phyloP scores from a whole-genome alignment of 1,140 invertebrate species.

The Penaeus indicus region DNA sequence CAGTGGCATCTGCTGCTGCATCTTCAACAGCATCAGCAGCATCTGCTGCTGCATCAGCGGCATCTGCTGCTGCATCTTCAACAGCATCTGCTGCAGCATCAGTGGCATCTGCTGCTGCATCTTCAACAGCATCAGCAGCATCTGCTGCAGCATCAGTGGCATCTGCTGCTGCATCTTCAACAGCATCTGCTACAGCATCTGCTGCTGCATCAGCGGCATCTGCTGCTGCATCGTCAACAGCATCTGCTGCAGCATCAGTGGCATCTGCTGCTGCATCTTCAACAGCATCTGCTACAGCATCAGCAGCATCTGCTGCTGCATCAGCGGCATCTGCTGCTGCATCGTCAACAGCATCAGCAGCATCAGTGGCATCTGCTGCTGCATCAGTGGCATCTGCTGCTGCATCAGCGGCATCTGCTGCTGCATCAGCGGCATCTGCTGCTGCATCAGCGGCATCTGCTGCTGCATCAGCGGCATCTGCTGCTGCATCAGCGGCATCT shows the following conservation, averaged over 20 bases:
- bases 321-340: conserved; percentile 10
- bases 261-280: background rate
- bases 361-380: background rate
- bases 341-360: too few relatives aligned
- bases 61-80: too few relatives aligned
- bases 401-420: conserved; percentile 21
- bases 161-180: conserved; percentile 1
- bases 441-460: conserved; percentile 19
- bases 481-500: background rate
- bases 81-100: background rate
- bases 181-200: background rate
- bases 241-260: background rate
- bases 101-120: conserved; percentile 22
- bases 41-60: too few relatives aligned
- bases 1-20: conserved; percentile 12
- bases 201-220: background rate
- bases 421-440: conserved; percentile 27
- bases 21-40: too few relatives aligned
- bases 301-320: background rate
- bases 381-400: background rate
- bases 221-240: background rate
- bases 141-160: too few relatives aligned
- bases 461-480: background rate
- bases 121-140: background rate
- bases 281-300: background rate